Conservation (phyloP, 2,113 vertebrate species). For the Laticauda laticaudata region DNA sequence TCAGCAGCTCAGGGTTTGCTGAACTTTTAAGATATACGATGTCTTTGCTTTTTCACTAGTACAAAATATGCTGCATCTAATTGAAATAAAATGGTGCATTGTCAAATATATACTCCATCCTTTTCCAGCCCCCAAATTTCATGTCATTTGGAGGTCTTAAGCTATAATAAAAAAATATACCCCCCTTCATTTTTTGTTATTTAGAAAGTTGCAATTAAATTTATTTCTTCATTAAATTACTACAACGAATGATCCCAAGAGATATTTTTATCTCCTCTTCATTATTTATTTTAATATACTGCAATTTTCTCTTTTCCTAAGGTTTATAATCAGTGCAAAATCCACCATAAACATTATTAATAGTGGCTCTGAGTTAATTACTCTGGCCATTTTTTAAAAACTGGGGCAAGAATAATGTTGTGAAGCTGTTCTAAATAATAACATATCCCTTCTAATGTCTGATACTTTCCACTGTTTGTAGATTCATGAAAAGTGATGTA, state of each 20-base stretch:
- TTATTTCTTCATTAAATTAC: background rate
- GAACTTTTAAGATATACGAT: slow-evolving; percentile 15
- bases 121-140: background rate
- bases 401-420: background rate
- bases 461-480: background rate
- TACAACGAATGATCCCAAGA: slow-evolving; percentile 15
- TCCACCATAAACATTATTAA: slow-evolving; percentile 1
- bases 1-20: background rate
- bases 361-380: background rate
- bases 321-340: background rate
- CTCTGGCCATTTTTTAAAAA: background rate
- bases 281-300: slow-evolving; percentile 1
- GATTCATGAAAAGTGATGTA: rapidly evolving
- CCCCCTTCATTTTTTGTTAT: background rate
- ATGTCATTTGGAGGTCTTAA: background rate
- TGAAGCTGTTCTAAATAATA: background rate
- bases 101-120: background rate
- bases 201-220: background rate
- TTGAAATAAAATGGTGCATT: background rate
- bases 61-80: background rate
- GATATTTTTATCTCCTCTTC: background rate
- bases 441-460: background rate
- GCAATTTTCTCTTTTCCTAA: slow-evolving; percentile 4
- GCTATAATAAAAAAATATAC: background rate
- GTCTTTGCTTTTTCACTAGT: background rate